phyloP scores from a whole-genome alignment of 1,140 invertebrate genomes.

The Nomia melanderi region DNA sequence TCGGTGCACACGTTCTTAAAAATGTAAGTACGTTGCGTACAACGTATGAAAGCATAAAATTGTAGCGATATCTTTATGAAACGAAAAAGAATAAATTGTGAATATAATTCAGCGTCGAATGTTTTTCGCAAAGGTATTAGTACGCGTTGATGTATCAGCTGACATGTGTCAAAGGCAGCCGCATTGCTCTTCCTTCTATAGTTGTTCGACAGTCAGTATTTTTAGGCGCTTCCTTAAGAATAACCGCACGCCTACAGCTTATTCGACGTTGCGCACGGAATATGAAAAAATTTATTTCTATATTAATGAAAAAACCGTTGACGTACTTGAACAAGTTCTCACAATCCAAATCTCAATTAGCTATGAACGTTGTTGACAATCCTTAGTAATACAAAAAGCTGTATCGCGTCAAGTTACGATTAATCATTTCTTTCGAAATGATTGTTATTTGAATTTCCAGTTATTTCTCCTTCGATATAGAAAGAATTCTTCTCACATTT shows the following conservation, averaged over 20 bases:
- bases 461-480: no score
- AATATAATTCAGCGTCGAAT: not conserved
- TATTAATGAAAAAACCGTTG: not conserved
- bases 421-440: no score
- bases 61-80: not conserved
- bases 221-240: not conserved
- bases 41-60: not conserved
- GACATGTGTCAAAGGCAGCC: slow-evolving; percentile 35
- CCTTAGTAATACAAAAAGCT: no score
- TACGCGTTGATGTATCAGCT: slow-evolving; percentile 27
- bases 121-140: slow-evolving; percentile 7
- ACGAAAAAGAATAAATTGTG: not conserved
- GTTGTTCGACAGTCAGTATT: not conserved
- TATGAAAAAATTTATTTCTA: not conserved
- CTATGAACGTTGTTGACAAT: not conserved
- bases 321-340: no score
- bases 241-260: not conserved
- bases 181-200: not conserved
- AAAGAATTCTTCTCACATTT: no score
- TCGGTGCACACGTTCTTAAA: not conserved
- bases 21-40: not conserved
- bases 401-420: no score
- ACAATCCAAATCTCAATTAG: not conserved
- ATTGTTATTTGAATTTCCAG: no score
- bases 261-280: not conserved